A percentile compares a stretch with the other conserved stretches of the same genome.
Evolutionary conservation across 2,797 vertebrate species (phyloP).

Genomic region (Periophthalmus magnuspinnatus): DNA sequence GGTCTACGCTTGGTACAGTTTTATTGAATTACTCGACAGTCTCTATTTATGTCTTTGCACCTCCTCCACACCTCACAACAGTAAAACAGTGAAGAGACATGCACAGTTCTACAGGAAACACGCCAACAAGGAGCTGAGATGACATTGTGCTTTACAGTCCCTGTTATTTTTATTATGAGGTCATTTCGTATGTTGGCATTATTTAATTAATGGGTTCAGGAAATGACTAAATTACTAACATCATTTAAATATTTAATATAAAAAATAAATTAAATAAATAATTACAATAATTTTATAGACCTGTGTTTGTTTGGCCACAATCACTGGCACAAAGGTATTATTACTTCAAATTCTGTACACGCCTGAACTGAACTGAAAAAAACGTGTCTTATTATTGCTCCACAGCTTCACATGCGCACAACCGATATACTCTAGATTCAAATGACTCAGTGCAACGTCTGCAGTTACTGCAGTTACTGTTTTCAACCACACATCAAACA

Average conservation of each 20-base stretch:
- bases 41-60: conserved; percentile 54
- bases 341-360: conserved; percentile 32
- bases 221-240: background rate
- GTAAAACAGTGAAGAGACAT: conserved; percentile 62
- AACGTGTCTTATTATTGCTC: conserved; percentile 70
- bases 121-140: conserved; percentile 29
- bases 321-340: conserved; percentile 32
- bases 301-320: conserved; percentile 1
- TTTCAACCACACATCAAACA: conserved; percentile 49
- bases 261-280: conserved; percentile 12
- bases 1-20: conserved; percentile 43
- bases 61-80: conserved; percentile 43
- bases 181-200: conserved; percentile 30
- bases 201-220: background rate
- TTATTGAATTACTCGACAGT: conserved; percentile 70
- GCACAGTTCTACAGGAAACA: conserved; percentile 55
- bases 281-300: conserved; percentile 1
- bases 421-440: conserved; percentile 50
- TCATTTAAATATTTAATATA: conserved; percentile 1
- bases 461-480: conserved; percentile 41
- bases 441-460: conserved; percentile 36
- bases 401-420: conserved; percentile 67
- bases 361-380: conserved; percentile 41
- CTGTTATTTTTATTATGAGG: conserved; percentile 35
- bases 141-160: conserved; percentile 72